These are phyloP conservation scores for Sminthopsis crassicaudata DNA, from an alignment of 2,113 vertebrate genomes.

Conservation along the genomic window DNA sequence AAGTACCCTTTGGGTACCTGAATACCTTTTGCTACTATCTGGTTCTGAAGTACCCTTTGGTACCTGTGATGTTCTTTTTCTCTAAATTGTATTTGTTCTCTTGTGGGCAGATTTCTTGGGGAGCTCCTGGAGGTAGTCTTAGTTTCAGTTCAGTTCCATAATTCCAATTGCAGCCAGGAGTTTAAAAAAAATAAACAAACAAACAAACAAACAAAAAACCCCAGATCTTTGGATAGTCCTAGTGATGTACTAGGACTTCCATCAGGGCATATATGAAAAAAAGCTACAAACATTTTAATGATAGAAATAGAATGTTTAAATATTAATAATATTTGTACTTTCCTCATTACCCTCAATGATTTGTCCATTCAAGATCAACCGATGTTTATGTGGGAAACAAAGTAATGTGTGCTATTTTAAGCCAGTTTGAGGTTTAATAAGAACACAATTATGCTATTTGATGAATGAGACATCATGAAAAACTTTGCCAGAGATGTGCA, in stretches of 20 bases:
- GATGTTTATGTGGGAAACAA: background rate
- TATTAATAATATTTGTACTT: background rate
- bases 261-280: background rate
- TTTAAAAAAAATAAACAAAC: no score
- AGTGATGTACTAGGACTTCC: background rate
- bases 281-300: background rate
- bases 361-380: background rate
- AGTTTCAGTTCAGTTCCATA: no score
- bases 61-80: no score
- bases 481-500: constrained; percentile 42
- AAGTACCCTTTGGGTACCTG: no score
- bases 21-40: no score
- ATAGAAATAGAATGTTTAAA: background rate
- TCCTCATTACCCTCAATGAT: background rate
- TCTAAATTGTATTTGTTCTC: no score
- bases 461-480: constrained; percentile 42
- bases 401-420: constrained; percentile 23
- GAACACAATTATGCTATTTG: constrained; percentile 54
- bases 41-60: no score
- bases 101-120: no score
- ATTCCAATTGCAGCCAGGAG: no score
- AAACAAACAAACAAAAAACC: no score
- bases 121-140: no score
- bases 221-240: background rate
- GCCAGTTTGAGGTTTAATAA: constrained; percentile 24